Evolutionary conservation across 2,888 invertebrate species (phyloP).

Genomic region (Glyphotaelius pellucidus): DNA sequence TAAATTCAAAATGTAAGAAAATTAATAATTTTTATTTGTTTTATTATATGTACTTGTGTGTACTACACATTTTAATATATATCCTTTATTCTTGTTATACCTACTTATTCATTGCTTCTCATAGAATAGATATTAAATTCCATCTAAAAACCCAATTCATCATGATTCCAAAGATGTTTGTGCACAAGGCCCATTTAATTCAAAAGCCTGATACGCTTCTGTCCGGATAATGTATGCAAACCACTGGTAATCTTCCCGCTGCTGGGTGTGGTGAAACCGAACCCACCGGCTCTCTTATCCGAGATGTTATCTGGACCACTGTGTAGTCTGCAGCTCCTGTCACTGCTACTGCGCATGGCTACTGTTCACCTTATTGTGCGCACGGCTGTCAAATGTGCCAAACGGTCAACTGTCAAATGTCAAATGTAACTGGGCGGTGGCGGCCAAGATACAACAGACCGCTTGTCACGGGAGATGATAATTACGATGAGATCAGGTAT

Average conservation of each 20-base stretch:
- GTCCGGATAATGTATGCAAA: constrained; percentile 58
- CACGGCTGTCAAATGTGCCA: constrained; percentile 55
- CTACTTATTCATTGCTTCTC: too few species aligned
- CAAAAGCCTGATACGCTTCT: constrained; percentile 16
- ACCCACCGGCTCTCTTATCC: constrained; percentile 60
- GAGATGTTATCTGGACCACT: constrained; percentile 53
- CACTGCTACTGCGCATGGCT: background rate
- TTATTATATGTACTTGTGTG: too few species aligned
- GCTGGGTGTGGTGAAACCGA: constrained; percentile 53
- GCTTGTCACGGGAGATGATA: background rate
- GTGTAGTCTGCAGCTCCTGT: constrained; percentile 25
- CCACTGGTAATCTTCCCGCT: constrained; percentile 55
- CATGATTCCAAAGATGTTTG: background rate
- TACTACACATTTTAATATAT: too few species aligned
- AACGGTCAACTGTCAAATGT: constrained; percentile 36
- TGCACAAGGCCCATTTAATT: background rate
- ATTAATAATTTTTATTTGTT: too few species aligned
- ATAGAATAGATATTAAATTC: too few species aligned
- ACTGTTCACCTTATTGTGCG: background rate
- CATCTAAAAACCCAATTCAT: too few species aligned
- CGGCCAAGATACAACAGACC: background rate
- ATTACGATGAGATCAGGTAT: background rate
- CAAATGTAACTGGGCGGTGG: background rate
- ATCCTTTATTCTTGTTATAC: too few species aligned
- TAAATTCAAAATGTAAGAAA: too few species aligned